Base-by-base conservation (phyloP, 2,113 vertebrate genomes). In the Xenopus tropicalis region DNA sequence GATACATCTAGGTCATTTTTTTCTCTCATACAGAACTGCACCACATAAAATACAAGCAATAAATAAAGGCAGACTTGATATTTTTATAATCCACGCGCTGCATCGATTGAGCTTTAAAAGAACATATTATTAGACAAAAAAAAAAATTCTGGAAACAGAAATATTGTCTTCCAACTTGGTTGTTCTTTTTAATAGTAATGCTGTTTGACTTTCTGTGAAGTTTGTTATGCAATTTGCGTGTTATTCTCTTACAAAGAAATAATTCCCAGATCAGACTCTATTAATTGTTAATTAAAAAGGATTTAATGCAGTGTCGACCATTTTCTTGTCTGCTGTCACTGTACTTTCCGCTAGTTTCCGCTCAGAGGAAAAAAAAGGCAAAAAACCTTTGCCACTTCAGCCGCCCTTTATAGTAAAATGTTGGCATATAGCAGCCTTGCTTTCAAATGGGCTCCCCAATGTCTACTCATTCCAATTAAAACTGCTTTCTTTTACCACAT, bases 391-490 rank as follows among this genome's bases (percentile, higher is more conserved):
- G 58, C 59, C 58, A 56, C 66, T 76, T 76, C 51, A 69, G 59
- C 59, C 29, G 66, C 66, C 73, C 66, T 76, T 76, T 58, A 51
- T 76, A 62, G 66, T 69, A 76, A 76, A 76, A 69, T 43, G 66
- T 69, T 76, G 73, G 73, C 73, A 68, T 22, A 29, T 51, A n/a
- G 52, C 58, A 22, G 21, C 5, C 73, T 43, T 69, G 5, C 66
- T 75, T 69, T 66, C 58, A 37, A 54, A 69, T 69, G 46, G 66
- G 66, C 20, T 76, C 73, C 73, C 73, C 73, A 76, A 76, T n/a
- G 73, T 76, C 66, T 63, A 54, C 66, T 76, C 73, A 69, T 69
- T 69, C 73, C 73, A 76, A 76, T 76, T 76, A 76, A 76, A 76
- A 69, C 66, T 51, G 59, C 73, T 76, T 69, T 69, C 66, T 69